A percentile compares a stretch with the other conserved stretches of the same genome.
These are phyloP conservation scores for Carassius auratus DNA, from an alignment of 2,113 vertebrate genomes.

Conservation along the genomic window DNA sequence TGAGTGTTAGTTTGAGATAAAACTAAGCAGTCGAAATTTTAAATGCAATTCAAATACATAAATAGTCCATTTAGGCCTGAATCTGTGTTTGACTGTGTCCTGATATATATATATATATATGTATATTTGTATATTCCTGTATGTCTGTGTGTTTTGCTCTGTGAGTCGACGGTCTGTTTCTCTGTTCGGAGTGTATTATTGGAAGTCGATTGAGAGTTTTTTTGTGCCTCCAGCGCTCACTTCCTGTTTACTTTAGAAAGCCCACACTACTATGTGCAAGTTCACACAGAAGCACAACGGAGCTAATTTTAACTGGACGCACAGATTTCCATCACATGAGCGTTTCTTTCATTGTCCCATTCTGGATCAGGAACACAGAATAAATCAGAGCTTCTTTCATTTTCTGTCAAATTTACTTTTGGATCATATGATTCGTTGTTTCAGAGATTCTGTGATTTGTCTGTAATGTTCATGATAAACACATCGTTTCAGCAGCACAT, in stretches of 20 bases:
- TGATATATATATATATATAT: not conserved
- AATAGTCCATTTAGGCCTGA: not conserved
- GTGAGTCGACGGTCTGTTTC: not conserved
- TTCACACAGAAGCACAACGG: not conserved
- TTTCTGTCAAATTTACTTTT: not conserved
- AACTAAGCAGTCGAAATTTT: not conserved
- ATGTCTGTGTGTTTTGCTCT: not conserved
- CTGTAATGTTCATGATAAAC: not conserved
- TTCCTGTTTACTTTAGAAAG: conserved; percentile 38
- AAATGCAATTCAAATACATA: not conserved
- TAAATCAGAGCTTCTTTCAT: not conserved
- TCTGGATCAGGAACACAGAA: not conserved
- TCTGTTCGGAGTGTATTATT: not conserved
- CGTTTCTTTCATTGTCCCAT: not conserved
- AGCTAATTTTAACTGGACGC: not conserved
- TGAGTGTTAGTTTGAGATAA: not conserved
- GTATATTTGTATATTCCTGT: not conserved
- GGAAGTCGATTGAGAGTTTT: not conserved
- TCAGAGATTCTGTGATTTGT: not conserved
- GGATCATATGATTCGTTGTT: not conserved
- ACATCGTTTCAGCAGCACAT: not conserved
- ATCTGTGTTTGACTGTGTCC: not conserved
- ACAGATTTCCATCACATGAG: not conserved
- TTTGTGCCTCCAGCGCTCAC: not conserved
- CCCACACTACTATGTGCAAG: not conserved